Base-by-base conservation (phyloP, 2,113 vertebrate species). In the Syngnathus scovelli region DNA sequence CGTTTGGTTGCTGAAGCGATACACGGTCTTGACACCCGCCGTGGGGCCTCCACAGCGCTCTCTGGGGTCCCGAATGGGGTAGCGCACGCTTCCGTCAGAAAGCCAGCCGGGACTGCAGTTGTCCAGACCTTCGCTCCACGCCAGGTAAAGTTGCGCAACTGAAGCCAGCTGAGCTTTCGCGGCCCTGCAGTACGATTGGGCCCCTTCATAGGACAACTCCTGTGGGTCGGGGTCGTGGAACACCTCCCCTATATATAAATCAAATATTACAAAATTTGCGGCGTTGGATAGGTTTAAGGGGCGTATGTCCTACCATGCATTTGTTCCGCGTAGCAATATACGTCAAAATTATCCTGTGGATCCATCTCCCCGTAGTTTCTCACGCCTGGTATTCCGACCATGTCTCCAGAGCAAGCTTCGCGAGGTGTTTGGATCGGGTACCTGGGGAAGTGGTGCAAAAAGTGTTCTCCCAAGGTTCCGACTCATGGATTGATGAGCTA, bases 31-130 rank as follows among this genome's bases (percentile, higher is more conserved):
- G 84, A 98, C 95, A 0, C 96, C 96, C 0, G 95, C 85, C 74
- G 91, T 83, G 0, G 91, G 78, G 1, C 95, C 96, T 0, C 96
- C 96, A 21, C 97, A 98, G 56, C 92, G 92, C 60, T 95, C 95
- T 51, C 95, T 89, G 0, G 96, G 94, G 2, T 76, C 92, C 70
- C 93, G 74, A n/a, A 98, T 97, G 59, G 97, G 95, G 72, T 96
- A 98, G n/a, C 97, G 94, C 68, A 97, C 94, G 0, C 97, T 98
- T 85, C 95, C 94, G 0, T 99, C 97, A 0, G 93, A 92, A 71
- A 98, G 85, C 96, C 96, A 98, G 51, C 96, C 96, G 0, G 96
- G 95, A 81, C 89, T 95, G 85, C 96, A 98, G 63, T 86, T 88
- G 64, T 98, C 94, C 82, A 98, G 80, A 44, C 95, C 96, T 39